Conservation (phyloP, 2,797 vertebrate genomes). For the Eulemur albifrons region DNA sequence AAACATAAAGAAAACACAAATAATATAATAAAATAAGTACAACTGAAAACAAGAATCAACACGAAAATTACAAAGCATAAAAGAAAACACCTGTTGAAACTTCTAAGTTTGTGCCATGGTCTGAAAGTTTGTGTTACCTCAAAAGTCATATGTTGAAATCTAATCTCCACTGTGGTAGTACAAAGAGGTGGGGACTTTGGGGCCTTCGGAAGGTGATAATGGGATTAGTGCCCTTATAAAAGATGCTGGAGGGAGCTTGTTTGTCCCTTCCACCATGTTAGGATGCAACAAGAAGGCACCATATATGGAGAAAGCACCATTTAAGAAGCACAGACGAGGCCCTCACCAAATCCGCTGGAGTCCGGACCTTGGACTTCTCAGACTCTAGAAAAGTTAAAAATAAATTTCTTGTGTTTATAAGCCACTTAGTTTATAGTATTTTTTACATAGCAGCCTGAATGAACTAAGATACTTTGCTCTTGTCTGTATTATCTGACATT, state of each 20-base stretch:
- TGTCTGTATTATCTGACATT: not conserved
- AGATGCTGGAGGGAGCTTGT: fast-evolving
- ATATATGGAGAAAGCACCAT: not conserved
- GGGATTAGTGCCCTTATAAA: not conserved
- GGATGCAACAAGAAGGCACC: not conserved
- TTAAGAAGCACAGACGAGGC: not conserved
- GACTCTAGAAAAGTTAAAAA: not conserved
- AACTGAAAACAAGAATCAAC: not conserved
- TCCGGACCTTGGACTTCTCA: not conserved
- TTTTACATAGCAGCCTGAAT: not conserved
- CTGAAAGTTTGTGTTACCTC: not conserved
- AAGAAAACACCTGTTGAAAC: not conserved
- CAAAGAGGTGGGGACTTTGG: not conserved
- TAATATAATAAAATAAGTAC: not conserved
- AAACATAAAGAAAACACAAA: no score
- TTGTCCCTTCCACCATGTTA: no score
- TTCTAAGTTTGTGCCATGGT: not conserved
- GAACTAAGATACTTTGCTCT: not conserved
- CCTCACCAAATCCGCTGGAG: fast-evolving
- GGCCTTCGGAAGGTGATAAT: not conserved
- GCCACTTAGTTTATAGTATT: not conserved
- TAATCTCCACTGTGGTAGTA: not conserved
- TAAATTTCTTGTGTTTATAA: no score
- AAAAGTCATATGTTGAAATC: not conserved
- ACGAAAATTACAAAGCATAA: not conserved